These are phyloP conservation scores for Echinarachnius parma DNA, from an alignment of 53 echinoderm and acorn worm species.

Conservation along the genomic window DNA sequence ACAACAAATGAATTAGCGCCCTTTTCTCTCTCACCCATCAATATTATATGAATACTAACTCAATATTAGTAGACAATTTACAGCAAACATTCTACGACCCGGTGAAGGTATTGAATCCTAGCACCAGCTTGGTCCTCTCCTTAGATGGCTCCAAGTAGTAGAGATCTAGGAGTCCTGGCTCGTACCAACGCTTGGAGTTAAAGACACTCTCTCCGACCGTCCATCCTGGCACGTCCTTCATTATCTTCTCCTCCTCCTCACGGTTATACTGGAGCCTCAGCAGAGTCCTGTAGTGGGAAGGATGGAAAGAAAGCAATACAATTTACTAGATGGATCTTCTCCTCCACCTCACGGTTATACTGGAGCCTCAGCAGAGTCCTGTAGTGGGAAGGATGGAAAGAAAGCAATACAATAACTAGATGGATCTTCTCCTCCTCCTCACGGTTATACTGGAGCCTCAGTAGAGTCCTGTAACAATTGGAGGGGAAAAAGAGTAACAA, in stretches of 20 bases:
- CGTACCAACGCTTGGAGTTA: conserved; percentile 75
- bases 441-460: no score
- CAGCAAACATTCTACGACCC: conserved; percentile 36
- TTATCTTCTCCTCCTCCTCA: conserved; percentile 85
- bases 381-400: no score
- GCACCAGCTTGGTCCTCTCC: conserved; percentile 55
- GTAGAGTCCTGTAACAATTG: no score
- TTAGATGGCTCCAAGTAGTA: conserved; percentile 74
- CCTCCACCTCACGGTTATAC: conserved; percentile 70
- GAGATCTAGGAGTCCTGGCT: conserved; percentile 65
- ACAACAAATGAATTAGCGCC: no score
- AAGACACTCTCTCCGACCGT: conserved; percentile 75
- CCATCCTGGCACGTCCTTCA: conserved; percentile 94
- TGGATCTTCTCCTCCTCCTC: no score
- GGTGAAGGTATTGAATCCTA: conserved; percentile 61
- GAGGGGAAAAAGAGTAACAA: no score
- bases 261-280: conserved; percentile 60
- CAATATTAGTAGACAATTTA: no score
- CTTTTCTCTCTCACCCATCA: no score
- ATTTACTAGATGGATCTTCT: conserved; percentile 37
- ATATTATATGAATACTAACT: no score
- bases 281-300: conserved; percentile 59
- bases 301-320: not conserved
- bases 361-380: conserved; percentile 71
- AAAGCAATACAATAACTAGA: no score